Evolutionary conservation across 2,113 vertebrate species (phyloP).

Genomic region (Pluvialis apricaria): DNA sequence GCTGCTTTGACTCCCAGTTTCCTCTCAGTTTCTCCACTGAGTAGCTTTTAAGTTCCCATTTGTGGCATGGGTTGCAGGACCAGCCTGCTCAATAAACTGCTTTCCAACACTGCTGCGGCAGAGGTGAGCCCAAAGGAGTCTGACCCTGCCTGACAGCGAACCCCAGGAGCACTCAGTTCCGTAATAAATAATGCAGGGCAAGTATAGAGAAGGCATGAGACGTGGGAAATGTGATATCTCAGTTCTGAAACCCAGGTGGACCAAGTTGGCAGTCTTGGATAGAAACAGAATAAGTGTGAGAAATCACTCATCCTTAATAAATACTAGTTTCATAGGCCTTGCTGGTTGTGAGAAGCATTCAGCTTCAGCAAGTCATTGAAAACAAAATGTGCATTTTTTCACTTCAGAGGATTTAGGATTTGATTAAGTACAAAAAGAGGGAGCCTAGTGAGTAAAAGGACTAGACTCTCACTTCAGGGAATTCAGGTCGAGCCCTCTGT

Average conservation of each 20-base stretch:
- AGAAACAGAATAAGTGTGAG: constrained; percentile 79
- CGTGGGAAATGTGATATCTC: constrained; percentile 75
- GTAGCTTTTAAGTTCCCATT: background rate
- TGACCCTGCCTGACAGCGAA: constrained; percentile 22
- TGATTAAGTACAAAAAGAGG: constrained; percentile 75
- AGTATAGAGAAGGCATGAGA: constrained; percentile 62
- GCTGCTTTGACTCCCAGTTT: background rate
- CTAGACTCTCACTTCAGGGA: constrained; percentile 72
- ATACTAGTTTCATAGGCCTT: constrained; percentile 57
- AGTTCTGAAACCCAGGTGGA: constrained; percentile 72
- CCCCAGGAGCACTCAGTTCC: constrained; percentile 51
- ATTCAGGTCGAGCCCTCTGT: constrained; percentile 69
- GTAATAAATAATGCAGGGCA: constrained; percentile 75
- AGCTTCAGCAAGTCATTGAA: constrained; percentile 72
- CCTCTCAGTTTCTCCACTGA: background rate
- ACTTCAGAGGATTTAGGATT: constrained; percentile 80
- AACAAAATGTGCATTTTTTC: constrained; percentile 80
- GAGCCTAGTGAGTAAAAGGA: constrained; percentile 68
- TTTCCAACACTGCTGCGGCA: background rate
- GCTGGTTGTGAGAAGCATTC: constrained; percentile 67
- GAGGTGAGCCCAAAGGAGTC: constrained; percentile 33
- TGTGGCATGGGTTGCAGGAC: background rate
- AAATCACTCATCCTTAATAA: constrained; percentile 79
- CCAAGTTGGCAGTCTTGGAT: constrained; percentile 66
- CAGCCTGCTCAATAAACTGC: background rate